These are phyloP conservation scores for Callimorpha dominula DNA, from an alignment of 2,888 invertebrate genomes.

Conservation along the genomic window DNA sequence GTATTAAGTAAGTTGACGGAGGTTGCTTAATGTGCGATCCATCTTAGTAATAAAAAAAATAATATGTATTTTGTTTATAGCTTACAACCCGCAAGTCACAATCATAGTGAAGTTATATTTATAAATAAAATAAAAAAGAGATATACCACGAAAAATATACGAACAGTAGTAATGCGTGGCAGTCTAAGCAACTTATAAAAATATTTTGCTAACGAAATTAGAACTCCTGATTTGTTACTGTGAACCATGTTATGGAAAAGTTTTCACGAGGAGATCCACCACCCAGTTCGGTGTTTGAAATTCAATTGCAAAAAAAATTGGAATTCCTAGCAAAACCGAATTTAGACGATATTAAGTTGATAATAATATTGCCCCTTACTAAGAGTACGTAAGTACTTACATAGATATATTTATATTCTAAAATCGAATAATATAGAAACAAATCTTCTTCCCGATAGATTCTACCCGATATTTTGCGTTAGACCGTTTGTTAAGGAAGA, in stretches of 20 bases:
- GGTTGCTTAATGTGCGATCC: too few relatives aligned
- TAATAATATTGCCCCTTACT: slow-evolving; percentile 40
- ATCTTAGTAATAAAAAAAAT: too few relatives aligned
- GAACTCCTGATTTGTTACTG: neutral
- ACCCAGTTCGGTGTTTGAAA: slow-evolving; percentile 42
- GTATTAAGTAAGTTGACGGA: too few relatives aligned
- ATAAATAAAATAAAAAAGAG: too few relatives aligned
- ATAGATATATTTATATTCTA: neutral
- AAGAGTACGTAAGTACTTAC: slow-evolving; percentile 20
- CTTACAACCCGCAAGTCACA: too few relatives aligned
- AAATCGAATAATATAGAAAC: neutral
- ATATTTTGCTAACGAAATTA: neutral
- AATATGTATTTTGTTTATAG: too few relatives aligned
- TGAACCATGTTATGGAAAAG: slow-evolving; percentile 17
- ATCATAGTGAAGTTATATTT: too few relatives aligned
- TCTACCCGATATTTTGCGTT: neutral
- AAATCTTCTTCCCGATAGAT: neutral
- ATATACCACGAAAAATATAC: neutral
- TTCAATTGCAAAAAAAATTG: slow-evolving; percentile 58
- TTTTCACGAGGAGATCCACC: slow-evolving; percentile 41
- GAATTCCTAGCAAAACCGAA: slow-evolving; percentile 18
- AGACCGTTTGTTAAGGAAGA: neutral
- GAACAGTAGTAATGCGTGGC: too few relatives aligned
- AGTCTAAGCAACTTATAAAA: neutral
- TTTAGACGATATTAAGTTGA: slow-evolving; percentile 13